Evolutionary conservation across 2,113 vertebrate genomes (phyloP).

Genomic region (Euleptes europaea): DNA sequence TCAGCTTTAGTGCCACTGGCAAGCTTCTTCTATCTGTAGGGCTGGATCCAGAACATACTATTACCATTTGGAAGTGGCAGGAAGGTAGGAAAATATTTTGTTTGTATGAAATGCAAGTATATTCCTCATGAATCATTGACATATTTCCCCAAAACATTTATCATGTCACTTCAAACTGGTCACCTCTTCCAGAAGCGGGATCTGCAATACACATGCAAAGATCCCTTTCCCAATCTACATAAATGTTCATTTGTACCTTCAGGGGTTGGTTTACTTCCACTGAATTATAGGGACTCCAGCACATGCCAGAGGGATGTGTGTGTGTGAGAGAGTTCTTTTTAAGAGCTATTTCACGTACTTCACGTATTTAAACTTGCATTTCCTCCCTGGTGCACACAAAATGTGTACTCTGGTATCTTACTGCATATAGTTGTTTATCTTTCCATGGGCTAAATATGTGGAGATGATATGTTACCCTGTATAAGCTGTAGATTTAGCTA

Average conservation of each 20-base stretch:
- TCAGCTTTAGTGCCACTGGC: constrained; percentile 98
- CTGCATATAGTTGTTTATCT: background rate
- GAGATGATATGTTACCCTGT: background rate
- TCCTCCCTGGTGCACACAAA: background rate
- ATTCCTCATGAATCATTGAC: background rate
- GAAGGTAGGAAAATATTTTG: constrained; percentile 81
- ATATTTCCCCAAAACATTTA: background rate
- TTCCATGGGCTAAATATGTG: background rate
- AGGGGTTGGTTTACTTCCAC: background rate
- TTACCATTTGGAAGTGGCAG: constrained; percentile 98
- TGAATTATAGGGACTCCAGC: background rate
- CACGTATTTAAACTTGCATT: background rate
- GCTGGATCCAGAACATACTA: constrained; percentile 90
- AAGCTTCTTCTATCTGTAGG: constrained; percentile 93
- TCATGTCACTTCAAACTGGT: background rate
- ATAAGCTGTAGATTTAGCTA: background rate
- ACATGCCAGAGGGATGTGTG: background rate
- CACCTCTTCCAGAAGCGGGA: background rate
- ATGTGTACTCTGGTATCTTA: too few species aligned
- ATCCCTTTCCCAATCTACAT: background rate
- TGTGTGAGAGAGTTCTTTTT: background rate
- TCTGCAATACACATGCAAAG: background rate
- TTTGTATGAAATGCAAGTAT: background rate
- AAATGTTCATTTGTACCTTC: background rate
- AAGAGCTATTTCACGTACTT: background rate